Evolutionary conservation across 2,113 vertebrate genomes (phyloP).

Genomic region (Megaleporinus macrocephalus): DNA sequence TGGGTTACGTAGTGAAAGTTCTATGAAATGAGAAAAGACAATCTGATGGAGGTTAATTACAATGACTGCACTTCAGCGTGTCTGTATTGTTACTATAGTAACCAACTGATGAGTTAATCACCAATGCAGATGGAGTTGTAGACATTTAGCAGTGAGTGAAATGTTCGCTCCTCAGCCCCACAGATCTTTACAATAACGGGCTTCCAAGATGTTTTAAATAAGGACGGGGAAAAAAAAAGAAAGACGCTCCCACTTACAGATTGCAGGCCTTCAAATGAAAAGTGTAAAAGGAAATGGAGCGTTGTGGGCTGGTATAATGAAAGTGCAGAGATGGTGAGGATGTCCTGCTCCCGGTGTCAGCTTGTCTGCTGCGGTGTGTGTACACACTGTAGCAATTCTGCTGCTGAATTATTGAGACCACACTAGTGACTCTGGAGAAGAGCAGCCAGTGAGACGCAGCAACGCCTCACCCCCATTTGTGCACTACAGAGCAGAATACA

Average conservation of each 20-base stretch:
- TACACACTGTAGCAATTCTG: slow-evolving; percentile 57
- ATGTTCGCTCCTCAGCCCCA: slow-evolving; percentile 42
- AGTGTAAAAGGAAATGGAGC: neutral
- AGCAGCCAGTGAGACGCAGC: slow-evolving; percentile 30
- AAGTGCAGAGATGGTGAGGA: slow-evolving; percentile 13
- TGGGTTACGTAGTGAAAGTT: slow-evolving; percentile 62
- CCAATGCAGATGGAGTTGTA: slow-evolving; percentile 55
- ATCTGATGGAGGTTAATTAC: slow-evolving; percentile 76
- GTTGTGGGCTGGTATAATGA: slow-evolving; percentile 19
- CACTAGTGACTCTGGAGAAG: slow-evolving; percentile 27
- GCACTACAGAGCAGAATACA: slow-evolving; percentile 22
- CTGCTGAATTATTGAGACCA: slow-evolving; percentile 58
- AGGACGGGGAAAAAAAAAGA: neutral
- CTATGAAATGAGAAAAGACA: slow-evolving; percentile 67
- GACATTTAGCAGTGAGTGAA: slow-evolving; percentile 42
- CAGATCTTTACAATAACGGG: slow-evolving; percentile 19
- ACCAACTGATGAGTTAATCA: slow-evolving; percentile 66
- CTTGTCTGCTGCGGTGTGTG: slow-evolving; percentile 50
- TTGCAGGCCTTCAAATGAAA: neutral
- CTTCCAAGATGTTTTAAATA: slow-evolving; percentile 17
- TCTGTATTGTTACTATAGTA: slow-evolving; percentile 73
- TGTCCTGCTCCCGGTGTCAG: slow-evolving; percentile 38
- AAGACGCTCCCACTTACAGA: neutral
- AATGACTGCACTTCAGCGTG: slow-evolving; percentile 66
- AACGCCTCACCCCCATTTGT: slow-evolving; percentile 28